Conservation (phyloP, 2,113 vertebrate species). For the Ammodytes dubius region DNA sequence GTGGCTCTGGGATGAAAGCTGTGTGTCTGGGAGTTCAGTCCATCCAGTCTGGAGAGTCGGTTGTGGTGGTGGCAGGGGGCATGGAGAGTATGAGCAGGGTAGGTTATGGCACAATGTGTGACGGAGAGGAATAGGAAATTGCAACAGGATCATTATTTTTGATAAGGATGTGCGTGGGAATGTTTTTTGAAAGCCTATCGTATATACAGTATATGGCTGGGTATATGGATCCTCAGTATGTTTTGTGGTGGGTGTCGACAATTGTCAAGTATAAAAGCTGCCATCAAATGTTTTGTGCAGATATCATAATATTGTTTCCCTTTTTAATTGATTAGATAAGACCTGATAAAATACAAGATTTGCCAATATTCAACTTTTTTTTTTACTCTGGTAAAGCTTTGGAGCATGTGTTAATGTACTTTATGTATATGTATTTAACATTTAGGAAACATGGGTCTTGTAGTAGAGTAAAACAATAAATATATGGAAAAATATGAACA, state of each 20-base stretch:
- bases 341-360: background rate
- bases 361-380: background rate
- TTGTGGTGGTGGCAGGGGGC: constrained; percentile 94
- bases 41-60: constrained; percentile 87
- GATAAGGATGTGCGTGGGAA: background rate
- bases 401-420: too few species aligned
- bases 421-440: background rate
- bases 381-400: constrained; percentile 12
- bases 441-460: background rate
- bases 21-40: constrained; percentile 94
- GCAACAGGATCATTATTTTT: background rate
- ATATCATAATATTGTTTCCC: too few species aligned
- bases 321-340: background rate
- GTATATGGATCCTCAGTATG: background rate
- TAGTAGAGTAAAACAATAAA: background rate
- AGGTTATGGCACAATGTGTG: constrained; percentile 6
- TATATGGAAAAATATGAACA: background rate
- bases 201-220: too few species aligned
- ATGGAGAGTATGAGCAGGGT: constrained; percentile 99
- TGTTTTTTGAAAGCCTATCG: background rate
- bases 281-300: background rate
- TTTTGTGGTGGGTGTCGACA: too few species aligned
- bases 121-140: background rate
- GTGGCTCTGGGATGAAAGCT: constrained; percentile 94
- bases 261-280: too few species aligned